phyloP scores from a whole-genome alignment of 1,140 invertebrate genomes.

The Drosophila elegans region DNA sequence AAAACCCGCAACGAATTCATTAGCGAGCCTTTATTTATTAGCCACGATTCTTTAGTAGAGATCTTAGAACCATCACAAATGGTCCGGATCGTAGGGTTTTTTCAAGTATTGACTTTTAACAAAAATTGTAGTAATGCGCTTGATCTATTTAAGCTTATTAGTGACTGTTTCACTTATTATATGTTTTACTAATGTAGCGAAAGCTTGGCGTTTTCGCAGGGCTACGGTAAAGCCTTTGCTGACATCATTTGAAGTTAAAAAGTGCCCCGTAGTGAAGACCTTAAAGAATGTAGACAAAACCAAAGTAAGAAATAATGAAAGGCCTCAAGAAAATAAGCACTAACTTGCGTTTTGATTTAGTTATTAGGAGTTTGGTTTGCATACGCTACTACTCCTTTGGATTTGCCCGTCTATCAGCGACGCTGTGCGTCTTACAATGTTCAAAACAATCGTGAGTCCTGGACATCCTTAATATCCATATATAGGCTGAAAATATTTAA shows the following conservation, averaged over 20 bases:
- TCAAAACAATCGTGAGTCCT: slow-evolving; percentile 40
- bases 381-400: slow-evolving; percentile 53
- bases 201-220: not conserved
- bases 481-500: not conserved
- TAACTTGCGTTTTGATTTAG: slow-evolving; percentile 3
- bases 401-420: slow-evolving; percentile 8
- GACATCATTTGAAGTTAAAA: not conserved
- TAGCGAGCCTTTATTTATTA: not conserved
- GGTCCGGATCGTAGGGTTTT: not conserved
- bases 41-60: too few species aligned
- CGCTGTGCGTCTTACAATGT: slow-evolving; percentile 58
- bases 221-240: not conserved
- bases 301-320: slow-evolving; percentile 1
- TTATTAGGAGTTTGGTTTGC: slow-evolving; percentile 60
- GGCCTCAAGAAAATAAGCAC: rapidly evolving
- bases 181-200: not conserved
- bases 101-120: not conserved
- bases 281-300: slow-evolving; percentile 20
- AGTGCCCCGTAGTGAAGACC: slow-evolving; percentile 19
- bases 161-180: not conserved
- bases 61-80: too few species aligned
- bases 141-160: not conserved
- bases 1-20: slow-evolving; percentile 28
- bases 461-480: not conserved
- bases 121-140: not conserved